These are phyloP conservation scores for Cebidichthys violaceus DNA, from an alignment of 2,113 vertebrate genomes.

Conservation along the genomic window DNA sequence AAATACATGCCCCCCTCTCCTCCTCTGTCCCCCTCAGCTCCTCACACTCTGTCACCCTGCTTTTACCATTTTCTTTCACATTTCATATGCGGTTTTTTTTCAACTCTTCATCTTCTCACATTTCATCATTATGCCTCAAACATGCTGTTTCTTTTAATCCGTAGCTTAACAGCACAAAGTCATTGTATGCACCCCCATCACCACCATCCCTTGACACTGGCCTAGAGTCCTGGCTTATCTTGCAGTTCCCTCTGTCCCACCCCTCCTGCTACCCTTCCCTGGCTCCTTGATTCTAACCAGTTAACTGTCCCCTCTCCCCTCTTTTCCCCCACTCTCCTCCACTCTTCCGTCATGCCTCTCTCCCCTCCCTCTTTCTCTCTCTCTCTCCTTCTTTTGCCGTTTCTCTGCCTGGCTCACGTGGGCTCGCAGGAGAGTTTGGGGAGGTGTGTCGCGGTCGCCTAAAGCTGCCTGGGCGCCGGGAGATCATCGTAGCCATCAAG, in stretches of 20 bases:
- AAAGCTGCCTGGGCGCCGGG: constrained; percentile 93
- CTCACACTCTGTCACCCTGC: constrained; percentile 14
- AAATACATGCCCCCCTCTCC: neutral
- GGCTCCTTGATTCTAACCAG: constrained; percentile 85
- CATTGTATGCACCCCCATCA: constrained; percentile 55
- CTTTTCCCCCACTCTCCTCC: constrained; percentile 79
- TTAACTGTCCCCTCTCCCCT: constrained; percentile 83
- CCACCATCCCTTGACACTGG: constrained; percentile 60
- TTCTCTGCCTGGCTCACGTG: constrained; percentile 68
- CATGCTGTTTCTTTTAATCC: constrained; percentile 39
- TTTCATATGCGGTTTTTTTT: constrained; percentile 18
- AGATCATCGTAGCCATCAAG: constrained; percentile 99
- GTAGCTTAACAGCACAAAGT: constrained; percentile 55
- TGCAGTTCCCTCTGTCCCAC: constrained; percentile 62
- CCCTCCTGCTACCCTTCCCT: constrained; percentile 70
- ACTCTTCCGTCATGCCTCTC: constrained; percentile 78
- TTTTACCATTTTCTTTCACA: constrained; percentile 10
- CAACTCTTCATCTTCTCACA: constrained; percentile 21
- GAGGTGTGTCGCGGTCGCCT: constrained; percentile 96
- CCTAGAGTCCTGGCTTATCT: constrained; percentile 71
- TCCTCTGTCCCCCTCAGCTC: neutral
- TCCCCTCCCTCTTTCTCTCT: constrained; percentile 60
- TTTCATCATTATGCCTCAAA: constrained; percentile 47
- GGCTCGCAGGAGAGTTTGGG: constrained; percentile 93
- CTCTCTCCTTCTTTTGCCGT: constrained; percentile 56